Base-by-base conservation (phyloP, 2,888 invertebrate species). In the Corythucha ciliata region DNA sequence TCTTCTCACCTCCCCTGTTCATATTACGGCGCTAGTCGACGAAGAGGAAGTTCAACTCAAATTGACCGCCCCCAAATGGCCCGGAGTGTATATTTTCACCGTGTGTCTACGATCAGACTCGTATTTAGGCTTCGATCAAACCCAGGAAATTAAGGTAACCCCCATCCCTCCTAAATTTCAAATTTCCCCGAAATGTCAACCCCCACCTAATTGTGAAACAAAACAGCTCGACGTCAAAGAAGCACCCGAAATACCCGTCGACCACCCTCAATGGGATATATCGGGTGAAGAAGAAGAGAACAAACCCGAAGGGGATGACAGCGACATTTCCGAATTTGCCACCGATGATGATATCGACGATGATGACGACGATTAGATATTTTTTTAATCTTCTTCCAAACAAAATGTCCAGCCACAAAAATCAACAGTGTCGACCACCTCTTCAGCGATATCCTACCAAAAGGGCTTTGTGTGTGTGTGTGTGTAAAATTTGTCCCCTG, bases 181-280 rank as follows among this genome's bases (percentile, higher is more conserved):
- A 53, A 16, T n/a, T 2, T 39, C 45, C 6, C 14, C 45, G 12
- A 8, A 16, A 14, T 24, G 41, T 24, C 8, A 24, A 6, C 41
- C 21, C 7, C 41, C 10, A 12, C 21, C 7, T 50, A 6, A 18
- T 7, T 6, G 29, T 29, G 29, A 29, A 29, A 12, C 29, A 29
- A 8, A 29, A 29, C 63, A 81, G 83, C 72, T 97, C 70, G 94
- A 97, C 69, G 97, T 98, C 56, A 89, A 94, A 70, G 91, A 93
- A 70, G 94, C 94, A 22, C 87, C 90, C 58, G 87, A 84, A 62
- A 79, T 92, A 63, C 87, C 90, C 57, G 83, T 80, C 46, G 84
- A 88, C 65, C 93, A 94, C 72, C 93, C 93, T n/a, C 94, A 94
- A 72, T 96, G 96, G 94, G 91, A 94, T 65, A 85, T 93, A 65